phyloP scores from a whole-genome alignment of 2,888 invertebrate genomes.

The Dicycla oo region DNA sequence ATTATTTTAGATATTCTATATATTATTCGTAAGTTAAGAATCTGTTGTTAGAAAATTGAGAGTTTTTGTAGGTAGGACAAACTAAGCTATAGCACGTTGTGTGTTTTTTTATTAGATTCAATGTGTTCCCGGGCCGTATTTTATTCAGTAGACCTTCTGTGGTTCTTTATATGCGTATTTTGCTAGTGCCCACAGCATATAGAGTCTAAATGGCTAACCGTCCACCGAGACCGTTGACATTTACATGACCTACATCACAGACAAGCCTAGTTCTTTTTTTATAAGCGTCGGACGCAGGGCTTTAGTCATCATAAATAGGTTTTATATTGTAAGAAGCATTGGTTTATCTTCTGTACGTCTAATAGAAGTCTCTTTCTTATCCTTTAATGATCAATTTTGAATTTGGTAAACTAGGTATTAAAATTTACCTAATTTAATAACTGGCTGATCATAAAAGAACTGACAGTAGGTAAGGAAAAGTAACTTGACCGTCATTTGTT shows the following conservation, averaged over 20 bases:
- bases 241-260: constrained; percentile 56
- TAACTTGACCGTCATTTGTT: constrained; percentile 1
- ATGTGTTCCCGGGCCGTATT: neutral
- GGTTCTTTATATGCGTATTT: neutral
- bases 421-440: neutral
- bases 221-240: constrained; percentile 49
- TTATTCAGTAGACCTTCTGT: constrained; percentile 21
- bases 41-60: neutral
- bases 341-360: neutral
- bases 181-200: neutral
- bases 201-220: constrained; percentile 24
- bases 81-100: neutral
- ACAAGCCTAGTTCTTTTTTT: constrained; percentile 48
- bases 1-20: neutral
- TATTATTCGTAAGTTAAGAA: no score
- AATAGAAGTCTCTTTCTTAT: neutral
- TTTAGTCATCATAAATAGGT: constrained; percentile 21
- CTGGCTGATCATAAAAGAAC: neutral
- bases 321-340: constrained; percentile 8
- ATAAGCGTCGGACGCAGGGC: neutral
- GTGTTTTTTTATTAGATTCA: neutral
- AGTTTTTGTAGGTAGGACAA: neutral
- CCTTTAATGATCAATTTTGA: neutral
- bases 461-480: neutral
- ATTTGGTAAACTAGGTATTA: neutral